Evolutionary conservation across 1,140 invertebrate species (phyloP), one percentile per base, ranked within the genome.

Genomic region (Drosophila orena): DNA sequence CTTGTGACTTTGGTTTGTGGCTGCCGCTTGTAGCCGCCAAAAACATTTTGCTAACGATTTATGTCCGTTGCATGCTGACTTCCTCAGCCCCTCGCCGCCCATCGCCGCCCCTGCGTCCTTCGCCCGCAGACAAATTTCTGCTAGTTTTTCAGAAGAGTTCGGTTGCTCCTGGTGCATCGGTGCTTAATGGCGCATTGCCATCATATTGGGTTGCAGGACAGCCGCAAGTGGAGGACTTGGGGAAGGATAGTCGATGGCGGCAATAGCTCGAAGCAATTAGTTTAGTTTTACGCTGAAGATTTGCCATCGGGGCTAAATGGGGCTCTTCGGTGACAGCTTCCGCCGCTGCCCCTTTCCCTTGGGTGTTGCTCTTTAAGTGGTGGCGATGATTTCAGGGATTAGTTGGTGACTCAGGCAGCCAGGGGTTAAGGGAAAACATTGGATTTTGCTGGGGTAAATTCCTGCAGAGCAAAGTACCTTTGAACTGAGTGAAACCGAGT

Each of bases 41-140:
- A 85, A 85, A 81, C 81, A 85, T 85, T 85, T 85, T 86, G 81
- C 81, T 85, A 86, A 85, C 81, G 81, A 85, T 85, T 85, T 85
- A 85, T 85, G 81, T 85, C 81, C 78, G 81, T 81, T 85, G 73
- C 81, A 86, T 78, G 83, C 71, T 86, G 55, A 55, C 61, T 70
- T 62, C 22, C 30, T 24, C 53, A 3, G n/a, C 37, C 27, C n/a
- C 35, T 38, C 11, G 3, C 4, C 22, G 12, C 37, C 27, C n/a
- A 24, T 43, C 14, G 40, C 30, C 47, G 2, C 15, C 27, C 15
- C 27, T 8, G 30, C 30, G 14, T 17, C 20, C 7, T 54, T 38
- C 44, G 40, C 47, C 20, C 49, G 44, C 72, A 84, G 81, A 84
- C 79, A 84, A 81, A 86, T 80, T 80, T 58, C 73, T 69, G 81